These are phyloP conservation scores for Nasonia giraulti DNA, from an alignment of 1,140 invertebrate species.

Conservation along the genomic window DNA sequence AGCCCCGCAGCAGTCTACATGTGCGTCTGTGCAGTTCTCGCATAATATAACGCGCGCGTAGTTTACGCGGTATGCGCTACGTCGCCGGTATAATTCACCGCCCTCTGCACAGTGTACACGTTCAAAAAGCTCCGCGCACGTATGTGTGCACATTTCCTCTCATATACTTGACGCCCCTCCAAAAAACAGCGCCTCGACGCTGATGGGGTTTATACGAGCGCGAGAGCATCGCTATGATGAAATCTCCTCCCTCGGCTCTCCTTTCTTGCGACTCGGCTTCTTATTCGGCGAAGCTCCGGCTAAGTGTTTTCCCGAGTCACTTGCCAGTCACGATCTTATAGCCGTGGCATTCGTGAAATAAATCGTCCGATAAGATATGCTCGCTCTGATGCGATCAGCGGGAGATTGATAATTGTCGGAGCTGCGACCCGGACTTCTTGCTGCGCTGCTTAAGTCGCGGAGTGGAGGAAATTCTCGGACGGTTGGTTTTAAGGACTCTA, in stretches of 20 bases:
- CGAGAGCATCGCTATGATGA: background rate
- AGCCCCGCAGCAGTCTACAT: no score
- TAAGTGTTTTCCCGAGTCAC: slow-evolving; percentile 45
- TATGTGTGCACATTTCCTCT: background rate
- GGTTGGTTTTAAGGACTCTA: background rate
- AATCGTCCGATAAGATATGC: background rate
- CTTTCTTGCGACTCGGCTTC: background rate
- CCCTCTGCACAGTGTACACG: background rate
- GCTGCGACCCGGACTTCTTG: background rate
- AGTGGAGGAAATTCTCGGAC: no score
- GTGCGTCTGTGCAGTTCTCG: no score
- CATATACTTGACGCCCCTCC: background rate
- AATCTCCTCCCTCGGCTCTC: slow-evolving; percentile 9
- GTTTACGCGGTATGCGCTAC: no score
- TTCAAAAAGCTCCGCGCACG: background rate
- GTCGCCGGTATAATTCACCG: background rate
- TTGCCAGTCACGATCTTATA: slow-evolving; percentile 31
- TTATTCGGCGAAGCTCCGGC: slow-evolving; percentile 28
- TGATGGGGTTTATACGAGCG: slow-evolving; percentile 26
- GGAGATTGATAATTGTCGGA: background rate
- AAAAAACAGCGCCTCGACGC: background rate
- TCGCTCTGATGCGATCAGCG: background rate
- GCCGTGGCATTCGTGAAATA: slow-evolving; percentile 5
- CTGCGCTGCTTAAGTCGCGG: no score
- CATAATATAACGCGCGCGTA: no score